phyloP scores from a whole-genome alignment of 2,888 invertebrate species.

The Philopedon plagiatum region DNA sequence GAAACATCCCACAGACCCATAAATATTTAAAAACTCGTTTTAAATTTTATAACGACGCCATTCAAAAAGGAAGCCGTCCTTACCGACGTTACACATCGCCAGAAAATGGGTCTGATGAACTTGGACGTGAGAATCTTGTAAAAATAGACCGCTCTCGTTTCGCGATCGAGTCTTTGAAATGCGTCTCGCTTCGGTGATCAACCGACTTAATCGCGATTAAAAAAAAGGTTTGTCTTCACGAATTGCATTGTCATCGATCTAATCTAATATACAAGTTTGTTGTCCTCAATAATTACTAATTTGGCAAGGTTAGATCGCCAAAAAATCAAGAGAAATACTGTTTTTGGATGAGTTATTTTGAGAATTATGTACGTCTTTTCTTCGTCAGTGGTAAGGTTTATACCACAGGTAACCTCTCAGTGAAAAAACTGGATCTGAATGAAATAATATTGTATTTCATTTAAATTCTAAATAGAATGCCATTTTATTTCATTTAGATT shows the following conservation, averaged over 20 bases:
- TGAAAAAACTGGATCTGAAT: too few species aligned
- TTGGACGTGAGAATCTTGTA: conserved; percentile 30
- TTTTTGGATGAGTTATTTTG: too few species aligned
- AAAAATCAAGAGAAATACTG: too few species aligned
- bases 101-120: conserved; percentile 21
- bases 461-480: too few species aligned
- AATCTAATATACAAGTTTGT: conserved; percentile 24
- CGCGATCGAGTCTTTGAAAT: conserved; percentile 4
- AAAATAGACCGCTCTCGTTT: conserved; percentile 23
- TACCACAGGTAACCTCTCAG: too few species aligned
- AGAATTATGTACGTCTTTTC: too few species aligned
- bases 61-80: background rate
- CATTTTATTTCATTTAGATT: too few species aligned
- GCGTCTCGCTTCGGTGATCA: conserved; percentile 5
- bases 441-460: too few species aligned
- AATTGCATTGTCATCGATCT: conserved; percentile 27
- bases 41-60: background rate
- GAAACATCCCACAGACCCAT: too few species aligned
- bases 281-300: conserved; percentile 22
- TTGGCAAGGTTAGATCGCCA: too few species aligned
- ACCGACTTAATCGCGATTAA: conserved; percentile 14
- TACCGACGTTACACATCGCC: background rate
- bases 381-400: too few species aligned
- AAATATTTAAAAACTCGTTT: too few species aligned
- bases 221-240: conserved; percentile 22